Conservation (phyloP, 2,888 invertebrate species). For the Stenichneumon culpator region DNA sequence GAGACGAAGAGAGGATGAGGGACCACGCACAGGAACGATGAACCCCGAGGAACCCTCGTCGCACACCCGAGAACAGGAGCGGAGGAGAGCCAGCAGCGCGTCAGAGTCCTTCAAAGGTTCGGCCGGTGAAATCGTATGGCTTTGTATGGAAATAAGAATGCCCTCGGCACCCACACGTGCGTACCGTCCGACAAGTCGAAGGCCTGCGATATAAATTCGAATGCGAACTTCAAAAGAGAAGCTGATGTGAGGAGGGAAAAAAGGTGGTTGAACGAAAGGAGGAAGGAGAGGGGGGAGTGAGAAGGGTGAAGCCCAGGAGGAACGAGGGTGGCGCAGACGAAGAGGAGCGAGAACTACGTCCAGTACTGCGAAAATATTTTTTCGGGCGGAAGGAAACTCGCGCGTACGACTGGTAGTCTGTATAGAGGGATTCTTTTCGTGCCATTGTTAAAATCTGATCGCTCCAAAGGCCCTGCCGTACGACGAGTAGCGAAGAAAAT, state of each 20-base stretch:
- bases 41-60: slow-evolving; percentile 68
- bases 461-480: slow-evolving; percentile 8
- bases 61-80: slow-evolving; percentile 43
- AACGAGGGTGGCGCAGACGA: slow-evolving; percentile 51
- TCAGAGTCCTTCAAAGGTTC: slow-evolving; percentile 77
- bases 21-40: slow-evolving; percentile 37
- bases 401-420: slow-evolving; percentile 15
- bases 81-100: slow-evolving; percentile 27
- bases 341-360: slow-evolving; percentile 62
- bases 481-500: not conserved
- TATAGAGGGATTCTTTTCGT: slow-evolving; percentile 45
- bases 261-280: not conserved
- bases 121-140: slow-evolving; percentile 80
- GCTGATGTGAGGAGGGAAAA: slow-evolving; percentile 47
- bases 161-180: slow-evolving; percentile 73
- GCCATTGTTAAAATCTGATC: slow-evolving; percentile 46
- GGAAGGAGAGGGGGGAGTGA: slow-evolving; percentile 51
- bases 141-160: slow-evolving; percentile 83
- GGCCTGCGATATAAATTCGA: slow-evolving; percentile 76
- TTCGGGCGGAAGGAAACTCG: slow-evolving; percentile 75
- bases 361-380: slow-evolving; percentile 79
- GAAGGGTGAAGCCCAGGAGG: slow-evolving; percentile 59
- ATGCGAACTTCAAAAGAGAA: slow-evolving; percentile 77
- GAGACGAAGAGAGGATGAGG: slow-evolving; percentile 38
- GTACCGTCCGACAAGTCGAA: slow-evolving; percentile 59